These are phyloP conservation scores for Pocillopora grandis DNA, from an alignment of 92 coral and sea anemone species.

Conservation along the genomic window DNA sequence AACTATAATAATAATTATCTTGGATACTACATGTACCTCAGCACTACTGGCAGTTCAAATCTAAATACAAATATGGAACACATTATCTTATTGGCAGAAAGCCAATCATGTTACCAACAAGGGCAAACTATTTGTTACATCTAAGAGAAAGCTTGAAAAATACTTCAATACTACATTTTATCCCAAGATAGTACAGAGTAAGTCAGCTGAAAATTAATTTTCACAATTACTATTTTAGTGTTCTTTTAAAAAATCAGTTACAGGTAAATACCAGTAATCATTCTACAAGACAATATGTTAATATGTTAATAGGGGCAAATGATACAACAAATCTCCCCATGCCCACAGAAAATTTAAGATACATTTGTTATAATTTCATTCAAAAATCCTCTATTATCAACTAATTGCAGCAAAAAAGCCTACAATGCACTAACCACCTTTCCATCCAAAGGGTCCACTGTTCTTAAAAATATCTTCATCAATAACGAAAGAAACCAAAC, in stretches of 20 bases:
- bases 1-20: too few species aligned
- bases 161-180: not conserved
- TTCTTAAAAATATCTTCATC: too few species aligned
- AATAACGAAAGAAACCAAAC: too few species aligned
- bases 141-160: too few species aligned
- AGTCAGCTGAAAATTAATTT: not conserved
- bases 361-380: not conserved
- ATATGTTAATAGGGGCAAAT: not conserved
- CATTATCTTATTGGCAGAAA: too few species aligned
- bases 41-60: too few species aligned
- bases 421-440: not conserved
- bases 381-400: not conserved
- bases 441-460: too few species aligned
- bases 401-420: not conserved
- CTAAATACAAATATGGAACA: too few species aligned
- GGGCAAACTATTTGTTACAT: too few species aligned
- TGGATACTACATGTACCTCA: too few species aligned
- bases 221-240: not conserved
- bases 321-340: not conserved
- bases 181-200: not conserved
- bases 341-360: not conserved
- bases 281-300: not conserved
- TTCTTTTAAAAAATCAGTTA: not conserved
- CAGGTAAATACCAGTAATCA: not conserved
- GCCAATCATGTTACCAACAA: too few species aligned